Evolutionary conservation across 2,797 vertebrate species (phyloP).

Genomic region (Anguilla obscura): DNA sequence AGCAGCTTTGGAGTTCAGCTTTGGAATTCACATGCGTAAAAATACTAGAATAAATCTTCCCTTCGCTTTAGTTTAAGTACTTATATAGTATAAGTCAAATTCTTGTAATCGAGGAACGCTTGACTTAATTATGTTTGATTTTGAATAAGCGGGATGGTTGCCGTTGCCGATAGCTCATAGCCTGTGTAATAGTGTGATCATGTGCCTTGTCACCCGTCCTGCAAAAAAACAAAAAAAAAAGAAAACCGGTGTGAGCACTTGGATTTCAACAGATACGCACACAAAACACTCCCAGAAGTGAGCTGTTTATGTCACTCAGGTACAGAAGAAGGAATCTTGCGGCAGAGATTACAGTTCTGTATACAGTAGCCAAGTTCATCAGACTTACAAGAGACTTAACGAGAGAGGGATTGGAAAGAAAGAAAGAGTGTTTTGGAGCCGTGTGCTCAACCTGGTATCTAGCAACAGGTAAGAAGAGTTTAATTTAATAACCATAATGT

Average conservation of each 20-base stretch:
- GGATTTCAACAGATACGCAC: neutral
- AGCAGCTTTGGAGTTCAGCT: neutral
- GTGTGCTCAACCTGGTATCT: neutral
- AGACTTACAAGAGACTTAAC: neutral
- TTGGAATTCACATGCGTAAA: too few species aligned
- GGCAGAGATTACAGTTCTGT: neutral
- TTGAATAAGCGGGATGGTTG: neutral
- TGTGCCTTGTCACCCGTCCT: neutral
- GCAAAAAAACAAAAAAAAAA: too few species aligned
- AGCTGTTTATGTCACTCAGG: neutral
- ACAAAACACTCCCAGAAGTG: neutral
- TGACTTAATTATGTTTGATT: neutral
- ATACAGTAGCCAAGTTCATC: neutral
- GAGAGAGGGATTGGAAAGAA: neutral
- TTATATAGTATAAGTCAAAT: too few species aligned
- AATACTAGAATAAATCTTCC: too few species aligned
- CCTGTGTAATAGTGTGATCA: neutral
- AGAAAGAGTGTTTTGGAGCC: too few species aligned
- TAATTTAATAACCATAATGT: too few species aligned
- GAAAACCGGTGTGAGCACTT: slow-evolving; percentile 13
- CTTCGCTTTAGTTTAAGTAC: too few species aligned
- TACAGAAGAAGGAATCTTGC: too few species aligned
- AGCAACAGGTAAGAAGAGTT: neutral
- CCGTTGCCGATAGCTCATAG: neutral
- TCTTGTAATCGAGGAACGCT: neutral